These are phyloP conservation scores for Loxodonta africana DNA, from an alignment of 2,113 vertebrate genomes.

Conservation along the genomic window DNA sequence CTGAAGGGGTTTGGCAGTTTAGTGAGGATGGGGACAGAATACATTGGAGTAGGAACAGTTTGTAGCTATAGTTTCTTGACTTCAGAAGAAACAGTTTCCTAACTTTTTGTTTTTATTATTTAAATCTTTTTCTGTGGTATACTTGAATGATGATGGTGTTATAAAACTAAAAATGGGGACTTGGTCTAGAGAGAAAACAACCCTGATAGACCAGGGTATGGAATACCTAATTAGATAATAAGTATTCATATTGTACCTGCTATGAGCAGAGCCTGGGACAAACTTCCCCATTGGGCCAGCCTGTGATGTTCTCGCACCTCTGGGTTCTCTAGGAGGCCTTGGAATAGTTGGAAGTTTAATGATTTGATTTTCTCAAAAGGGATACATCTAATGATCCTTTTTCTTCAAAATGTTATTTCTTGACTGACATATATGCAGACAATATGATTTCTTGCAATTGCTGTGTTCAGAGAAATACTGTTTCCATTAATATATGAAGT, in stretches of 20 bases:
- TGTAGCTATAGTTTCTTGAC: slow-evolving; percentile 21
- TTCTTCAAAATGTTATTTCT: slow-evolving; percentile 71
- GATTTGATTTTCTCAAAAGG: slow-evolving; percentile 71
- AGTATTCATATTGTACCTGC: neutral
- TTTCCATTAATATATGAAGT: slow-evolving; percentile 81
- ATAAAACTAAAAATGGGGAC: slow-evolving; percentile 61
- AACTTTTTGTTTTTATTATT: slow-evolving; percentile 15
- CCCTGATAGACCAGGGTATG: neutral
- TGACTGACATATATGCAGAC: slow-evolving; percentile 66
- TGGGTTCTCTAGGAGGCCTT: slow-evolving; percentile 60
- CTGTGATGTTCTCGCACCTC: slow-evolving; percentile 11
- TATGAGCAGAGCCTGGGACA: neutral
- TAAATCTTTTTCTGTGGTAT: slow-evolving; percentile 45
- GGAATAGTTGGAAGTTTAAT: slow-evolving; percentile 46
- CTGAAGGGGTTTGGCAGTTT: neutral
- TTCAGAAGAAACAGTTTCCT: slow-evolving; percentile 41
- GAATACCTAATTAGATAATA: slow-evolving; percentile 31
- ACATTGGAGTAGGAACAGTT: neutral
- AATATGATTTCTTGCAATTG: slow-evolving; percentile 66
- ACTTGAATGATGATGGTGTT: slow-evolving; percentile 70
- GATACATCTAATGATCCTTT: slow-evolving; percentile 61
- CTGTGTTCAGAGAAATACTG: slow-evolving; percentile 67
- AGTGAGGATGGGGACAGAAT: neutral
- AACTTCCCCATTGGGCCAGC: slow-evolving; percentile 48
- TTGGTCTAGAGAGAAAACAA: slow-evolving; percentile 6